Evolutionary conservation across 2,888 invertebrate genomes (phyloP).

Genomic region (Thyatira batis): DNA sequence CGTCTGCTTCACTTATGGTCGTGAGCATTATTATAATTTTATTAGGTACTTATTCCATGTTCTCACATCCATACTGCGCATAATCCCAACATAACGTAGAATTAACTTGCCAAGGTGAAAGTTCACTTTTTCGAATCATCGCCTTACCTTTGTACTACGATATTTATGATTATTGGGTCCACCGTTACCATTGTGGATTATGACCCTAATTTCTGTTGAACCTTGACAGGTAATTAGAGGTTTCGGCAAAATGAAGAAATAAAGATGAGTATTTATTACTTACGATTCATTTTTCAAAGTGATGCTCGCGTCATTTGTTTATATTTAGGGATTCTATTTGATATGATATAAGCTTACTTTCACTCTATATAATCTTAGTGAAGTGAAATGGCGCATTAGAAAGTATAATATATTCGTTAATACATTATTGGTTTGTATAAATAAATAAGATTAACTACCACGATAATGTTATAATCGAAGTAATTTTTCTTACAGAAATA

Average conservation of each 20-base stretch:
- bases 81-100: conserved; percentile 28
- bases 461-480: too few species aligned
- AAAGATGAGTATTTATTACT: conserved; percentile 13
- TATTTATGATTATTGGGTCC: conserved; percentile 48
- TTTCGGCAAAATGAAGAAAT: conserved; percentile 26
- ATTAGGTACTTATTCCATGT: conserved; percentile 7
- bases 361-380: too few species aligned
- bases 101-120: conserved; percentile 47
- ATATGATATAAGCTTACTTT: conserved; percentile 1
- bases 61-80: conserved; percentile 24
- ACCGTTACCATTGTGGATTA: conserved; percentile 43
- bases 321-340: conserved; percentile 9
- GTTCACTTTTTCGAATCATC: conserved; percentile 39
- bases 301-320: conserved; percentile 3
- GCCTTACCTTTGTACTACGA: conserved; percentile 33
- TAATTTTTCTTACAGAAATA: too few species aligned
- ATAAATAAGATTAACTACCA: too few species aligned
- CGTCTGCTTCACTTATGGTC: neutral
- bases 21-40: neutral
- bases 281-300: conserved; percentile 11
- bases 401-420: too few species aligned
- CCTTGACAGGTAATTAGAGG: conserved; percentile 45
- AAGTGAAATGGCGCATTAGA: too few species aligned
- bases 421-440: too few species aligned
- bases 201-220: conserved; percentile 54